These are phyloP conservation scores for Pseudomyrmex dendroicus DNA, from an alignment of 1,140 invertebrate species.

Conservation along the genomic window DNA sequence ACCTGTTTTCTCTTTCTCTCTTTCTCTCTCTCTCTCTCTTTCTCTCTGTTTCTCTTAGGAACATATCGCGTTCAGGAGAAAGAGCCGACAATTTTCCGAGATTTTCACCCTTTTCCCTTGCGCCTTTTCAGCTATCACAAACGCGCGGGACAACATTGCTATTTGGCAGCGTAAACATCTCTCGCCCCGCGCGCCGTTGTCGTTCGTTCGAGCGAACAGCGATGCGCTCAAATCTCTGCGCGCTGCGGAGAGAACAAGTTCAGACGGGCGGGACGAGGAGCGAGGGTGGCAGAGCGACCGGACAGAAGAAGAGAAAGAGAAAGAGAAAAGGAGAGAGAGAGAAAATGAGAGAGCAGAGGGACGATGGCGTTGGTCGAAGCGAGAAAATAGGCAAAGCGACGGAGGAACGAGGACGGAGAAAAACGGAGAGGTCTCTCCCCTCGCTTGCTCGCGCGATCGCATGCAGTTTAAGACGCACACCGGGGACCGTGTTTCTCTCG, in stretches of 20 bases:
- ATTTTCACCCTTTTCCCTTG: slow-evolving; percentile 71
- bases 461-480: slow-evolving; percentile 76
- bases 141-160: neutral
- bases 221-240: slow-evolving; percentile 53
- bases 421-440: slow-evolving; percentile 58
- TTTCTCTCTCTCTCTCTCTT: neutral
- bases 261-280: slow-evolving; percentile 51
- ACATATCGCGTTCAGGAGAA: slow-evolving; percentile 15
- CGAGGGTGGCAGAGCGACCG: slow-evolving; percentile 62
- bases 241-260: slow-evolving; percentile 64
- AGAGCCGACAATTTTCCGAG: slow-evolving; percentile 68
- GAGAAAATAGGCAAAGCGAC: slow-evolving; percentile 46
- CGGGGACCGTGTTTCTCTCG: slow-evolving; percentile 71
- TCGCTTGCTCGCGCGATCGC: slow-evolving; percentile 58
- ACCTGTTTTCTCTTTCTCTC: slow-evolving; percentile 61
- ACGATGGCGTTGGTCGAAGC: slow-evolving; percentile 54
- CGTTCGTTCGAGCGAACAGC: slow-evolving; percentile 5
- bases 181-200: neutral
- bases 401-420: slow-evolving; percentile 18
- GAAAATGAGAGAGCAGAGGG: neutral
- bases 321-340: slow-evolving; percentile 7
- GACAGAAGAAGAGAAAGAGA: slow-evolving; percentile 45
- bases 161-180: slow-evolving; percentile 49
- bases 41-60: no score
- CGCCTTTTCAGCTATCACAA: slow-evolving; percentile 5